Conservation (phyloP, 2,888 invertebrate genomes). For the Myopa tessellatipennis region DNA sequence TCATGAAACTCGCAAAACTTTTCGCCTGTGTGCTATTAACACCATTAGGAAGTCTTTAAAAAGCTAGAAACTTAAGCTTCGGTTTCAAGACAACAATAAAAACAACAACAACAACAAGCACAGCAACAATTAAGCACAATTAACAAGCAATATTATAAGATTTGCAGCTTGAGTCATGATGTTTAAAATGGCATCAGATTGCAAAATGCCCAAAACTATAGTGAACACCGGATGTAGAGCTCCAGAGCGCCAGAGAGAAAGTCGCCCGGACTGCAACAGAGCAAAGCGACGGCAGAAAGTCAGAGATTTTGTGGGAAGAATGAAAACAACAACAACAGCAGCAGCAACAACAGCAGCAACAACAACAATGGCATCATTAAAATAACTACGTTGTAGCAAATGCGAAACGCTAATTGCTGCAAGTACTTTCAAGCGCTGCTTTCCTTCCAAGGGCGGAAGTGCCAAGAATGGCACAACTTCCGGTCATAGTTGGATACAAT, state of each 20-base stretch:
- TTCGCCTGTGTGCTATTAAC: neutral
- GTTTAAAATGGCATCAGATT: slow-evolving; percentile 3
- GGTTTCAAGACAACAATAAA: neutral
- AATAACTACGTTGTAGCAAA: neutral
- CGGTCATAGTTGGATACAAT: slow-evolving; percentile 11
- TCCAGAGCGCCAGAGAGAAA: neutral
- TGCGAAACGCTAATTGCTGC: slow-evolving; percentile 19
- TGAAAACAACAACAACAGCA: neutral
- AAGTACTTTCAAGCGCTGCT: neutral
- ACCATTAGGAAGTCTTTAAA: neutral
- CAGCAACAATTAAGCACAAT: slow-evolving; percentile 21
- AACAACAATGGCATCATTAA: slow-evolving; percentile 1
- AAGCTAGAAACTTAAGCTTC: neutral
- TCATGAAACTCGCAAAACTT: neutral
- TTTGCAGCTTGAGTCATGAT: neutral
- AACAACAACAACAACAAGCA: neutral
- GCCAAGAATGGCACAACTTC: slow-evolving; percentile 17
- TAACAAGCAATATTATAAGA: slow-evolving; percentile 19
- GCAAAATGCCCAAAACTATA: neutral
- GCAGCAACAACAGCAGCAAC: neutral
- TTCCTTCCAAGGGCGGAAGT: slow-evolving; percentile 9
- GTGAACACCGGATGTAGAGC: slow-evolving; percentile 13
- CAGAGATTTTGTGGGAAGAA: neutral
- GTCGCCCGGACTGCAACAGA: neutral
- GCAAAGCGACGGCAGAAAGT: neutral